Percentiles rank a stretch among this genome's conserved stretches.
Conservation (phyloP, 2,113 vertebrate genomes). For the Syngnathoides biaculeatus region DNA sequence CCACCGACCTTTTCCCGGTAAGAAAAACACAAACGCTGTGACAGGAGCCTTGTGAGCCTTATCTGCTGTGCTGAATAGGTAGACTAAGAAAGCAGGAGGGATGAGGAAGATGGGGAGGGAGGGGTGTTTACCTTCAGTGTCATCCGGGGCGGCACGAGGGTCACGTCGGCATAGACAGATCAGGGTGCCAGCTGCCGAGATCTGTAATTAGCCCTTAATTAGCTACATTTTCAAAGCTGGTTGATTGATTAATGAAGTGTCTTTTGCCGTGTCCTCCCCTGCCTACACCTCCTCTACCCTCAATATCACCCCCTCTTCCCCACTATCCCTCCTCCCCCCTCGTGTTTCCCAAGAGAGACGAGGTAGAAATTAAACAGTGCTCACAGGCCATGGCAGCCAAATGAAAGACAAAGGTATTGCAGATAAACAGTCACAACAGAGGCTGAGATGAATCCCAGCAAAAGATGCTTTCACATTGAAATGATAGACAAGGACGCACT, state of each 20-base stretch:
- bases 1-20: conserved; percentile 51
- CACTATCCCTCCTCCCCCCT: conserved; percentile 9
- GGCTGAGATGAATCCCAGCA: conserved; percentile 35
- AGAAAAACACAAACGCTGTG: conserved; percentile 27
- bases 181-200: conserved; percentile 56
- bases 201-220: conserved; percentile 70
- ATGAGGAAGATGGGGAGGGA: conserved; percentile 28
- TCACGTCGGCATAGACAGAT: conserved; percentile 40
- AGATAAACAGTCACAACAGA: conserved; percentile 27
- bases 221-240: conserved; percentile 68
- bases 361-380: conserved; percentile 58
- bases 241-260: conserved; percentile 76
- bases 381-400: conserved; percentile 60
- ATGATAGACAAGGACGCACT: conserved; percentile 41
- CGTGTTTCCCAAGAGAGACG: conserved; percentile 24
- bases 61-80: conserved; percentile 4
- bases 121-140: conserved; percentile 60
- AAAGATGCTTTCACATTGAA: conserved; percentile 34
- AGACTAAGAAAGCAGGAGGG: conserved; percentile 37
- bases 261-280: conserved; percentile 56
- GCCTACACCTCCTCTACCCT: background rate
- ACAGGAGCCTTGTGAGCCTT: background rate
- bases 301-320: background rate
- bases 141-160: conserved; percentile 55
- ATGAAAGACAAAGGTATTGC: conserved; percentile 42